A percentile compares a stretch with the other conserved stretches of the same genome.
phyloP scores from a whole-genome alignment of 2,888 invertebrate genomes.

The Cactoblastis cactorum region DNA sequence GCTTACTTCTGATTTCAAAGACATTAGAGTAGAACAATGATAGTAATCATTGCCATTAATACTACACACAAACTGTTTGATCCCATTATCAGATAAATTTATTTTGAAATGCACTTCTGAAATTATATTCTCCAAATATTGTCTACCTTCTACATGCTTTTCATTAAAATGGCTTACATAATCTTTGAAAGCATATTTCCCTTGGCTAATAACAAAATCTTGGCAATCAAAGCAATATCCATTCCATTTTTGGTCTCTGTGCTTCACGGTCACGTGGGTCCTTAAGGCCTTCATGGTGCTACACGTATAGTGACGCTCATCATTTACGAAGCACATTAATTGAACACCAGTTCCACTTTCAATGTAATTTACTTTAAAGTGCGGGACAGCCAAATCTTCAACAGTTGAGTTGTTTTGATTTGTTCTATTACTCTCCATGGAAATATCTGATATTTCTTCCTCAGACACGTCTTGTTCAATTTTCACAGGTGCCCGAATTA shows the following conservation, averaged over 20 bases:
- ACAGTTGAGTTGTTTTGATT: conserved; percentile 19
- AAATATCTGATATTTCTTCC: conserved; percentile 6
- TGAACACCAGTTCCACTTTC: conserved; percentile 47
- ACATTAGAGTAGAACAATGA: neutral
- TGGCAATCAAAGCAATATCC: conserved; percentile 2
- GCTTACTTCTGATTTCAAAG: neutral
- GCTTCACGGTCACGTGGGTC: neutral
- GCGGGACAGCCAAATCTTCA: conserved; percentile 43
- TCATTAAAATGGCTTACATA: neutral
- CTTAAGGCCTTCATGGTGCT: neutral
- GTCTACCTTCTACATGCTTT: neutral
- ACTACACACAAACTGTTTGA: conserved; percentile 19
- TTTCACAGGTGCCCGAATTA: conserved; percentile 12
- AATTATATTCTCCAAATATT: neutral
- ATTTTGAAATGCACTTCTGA: conserved; percentile 7
- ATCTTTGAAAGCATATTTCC: neutral
- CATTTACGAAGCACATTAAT: conserved; percentile 64
- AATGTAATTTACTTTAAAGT: conserved; percentile 42
- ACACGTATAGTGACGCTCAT: conserved; percentile 49
- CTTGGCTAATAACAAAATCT: neutral
- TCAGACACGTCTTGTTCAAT: conserved; percentile 9
- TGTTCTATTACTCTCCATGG: neutral
- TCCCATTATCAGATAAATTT: conserved; percentile 15
- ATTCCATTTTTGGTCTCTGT: neutral
- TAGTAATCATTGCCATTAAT: neutral